Conservation (phyloP, 1,140 invertebrate genomes). For the Solenopsis fugax region DNA sequence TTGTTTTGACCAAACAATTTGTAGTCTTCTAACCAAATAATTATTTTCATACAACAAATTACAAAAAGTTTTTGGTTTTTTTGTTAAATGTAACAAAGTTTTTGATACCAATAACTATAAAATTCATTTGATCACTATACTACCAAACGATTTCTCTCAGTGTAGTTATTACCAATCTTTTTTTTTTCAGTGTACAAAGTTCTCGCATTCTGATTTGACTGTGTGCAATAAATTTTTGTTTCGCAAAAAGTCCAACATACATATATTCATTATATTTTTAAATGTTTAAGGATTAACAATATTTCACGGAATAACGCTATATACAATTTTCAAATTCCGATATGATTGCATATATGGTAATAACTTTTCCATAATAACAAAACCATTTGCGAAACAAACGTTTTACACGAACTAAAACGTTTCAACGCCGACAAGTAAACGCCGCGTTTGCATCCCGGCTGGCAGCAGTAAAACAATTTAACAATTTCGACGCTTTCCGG, state of each 20-base stretch:
- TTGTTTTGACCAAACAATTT: too few species aligned
- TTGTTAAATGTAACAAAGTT: too few species aligned
- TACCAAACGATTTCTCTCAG: too few species aligned
- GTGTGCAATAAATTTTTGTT: neutral
- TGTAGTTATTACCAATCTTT: too few species aligned
- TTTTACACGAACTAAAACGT: neutral
- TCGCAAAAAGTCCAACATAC: too few species aligned
- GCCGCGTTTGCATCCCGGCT: neutral
- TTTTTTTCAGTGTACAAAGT: too few species aligned
- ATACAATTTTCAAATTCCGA: neutral
- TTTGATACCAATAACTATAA: too few species aligned
- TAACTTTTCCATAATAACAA: neutral
- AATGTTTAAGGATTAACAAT: neutral
- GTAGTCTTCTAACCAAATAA: too few species aligned
- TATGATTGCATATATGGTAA: neutral
- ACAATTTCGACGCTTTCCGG: neutral
- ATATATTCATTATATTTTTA: neutral
- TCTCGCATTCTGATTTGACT: neutral
- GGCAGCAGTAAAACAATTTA: slow-evolving; percentile 16
- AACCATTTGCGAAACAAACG: neutral
- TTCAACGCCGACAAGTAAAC: slow-evolving; percentile 4
- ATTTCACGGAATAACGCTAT: neutral
- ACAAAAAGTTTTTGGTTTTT: too few species aligned
- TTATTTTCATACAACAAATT: too few species aligned
- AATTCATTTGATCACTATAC: too few species aligned